phyloP scores from a whole-genome alignment of 2,113 vertebrate species.

The Arenaria interpres region DNA sequence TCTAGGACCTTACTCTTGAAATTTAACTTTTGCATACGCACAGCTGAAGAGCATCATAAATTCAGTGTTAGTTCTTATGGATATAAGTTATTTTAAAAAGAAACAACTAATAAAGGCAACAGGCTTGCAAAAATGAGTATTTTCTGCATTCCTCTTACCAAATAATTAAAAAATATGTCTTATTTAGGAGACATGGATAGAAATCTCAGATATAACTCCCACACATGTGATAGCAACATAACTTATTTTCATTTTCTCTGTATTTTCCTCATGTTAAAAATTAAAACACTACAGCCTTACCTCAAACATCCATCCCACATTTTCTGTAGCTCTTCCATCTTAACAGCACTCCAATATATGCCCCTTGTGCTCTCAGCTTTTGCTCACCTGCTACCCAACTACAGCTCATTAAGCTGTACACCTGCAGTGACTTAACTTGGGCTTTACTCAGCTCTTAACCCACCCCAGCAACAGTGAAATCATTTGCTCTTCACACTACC shows the following conservation, averaged over 20 bases:
- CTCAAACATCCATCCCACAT: neutral
- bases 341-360: rapidly evolving
- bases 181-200: rapidly evolving
- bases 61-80: neutral
- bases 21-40: neutral
- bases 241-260: neutral
- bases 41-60: neutral
- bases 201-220: neutral
- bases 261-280: neutral
- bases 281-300: neutral
- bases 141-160: neutral
- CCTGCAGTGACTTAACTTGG: conserved; percentile 7
- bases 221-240: neutral
- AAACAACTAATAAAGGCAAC: neutral
- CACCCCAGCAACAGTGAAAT: neutral
- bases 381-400: neutral
- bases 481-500: neutral
- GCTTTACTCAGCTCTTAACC: neutral
- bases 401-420: conserved; percentile 15
- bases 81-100: rapidly evolving
- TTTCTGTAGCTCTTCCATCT: neutral
- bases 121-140: neutral
- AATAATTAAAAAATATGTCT: neutral
- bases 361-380: neutral
- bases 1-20: neutral